Evolutionary conservation across 2,797 vertebrate species (phyloP).

Genomic region (Chaetophractus vellerosus): DNA sequence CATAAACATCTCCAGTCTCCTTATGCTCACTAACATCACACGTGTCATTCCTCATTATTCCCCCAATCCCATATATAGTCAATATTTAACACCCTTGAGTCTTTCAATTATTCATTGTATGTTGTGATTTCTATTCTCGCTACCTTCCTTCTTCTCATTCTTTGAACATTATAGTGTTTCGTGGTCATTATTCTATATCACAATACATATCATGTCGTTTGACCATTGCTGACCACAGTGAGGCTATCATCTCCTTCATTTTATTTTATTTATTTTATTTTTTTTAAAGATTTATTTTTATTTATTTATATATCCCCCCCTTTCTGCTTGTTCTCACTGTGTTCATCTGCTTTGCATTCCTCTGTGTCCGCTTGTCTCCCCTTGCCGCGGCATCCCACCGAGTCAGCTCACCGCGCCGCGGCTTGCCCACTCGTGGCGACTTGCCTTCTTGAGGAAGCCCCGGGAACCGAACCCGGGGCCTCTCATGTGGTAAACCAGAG

Average conservation of each 20-base stretch:
- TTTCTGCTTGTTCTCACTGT: too few species aligned
- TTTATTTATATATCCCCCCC: too few species aligned
- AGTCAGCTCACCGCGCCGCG: too few species aligned
- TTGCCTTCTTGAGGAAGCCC: too few species aligned
- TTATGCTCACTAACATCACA: not conserved
- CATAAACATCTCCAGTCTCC: not conserved
- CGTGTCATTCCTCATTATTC: not conserved
- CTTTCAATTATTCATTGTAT: not conserved
- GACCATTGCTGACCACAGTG: constrained; percentile 25
- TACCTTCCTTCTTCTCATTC: not conserved
- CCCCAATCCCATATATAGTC: not conserved
- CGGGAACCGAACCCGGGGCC: too few species aligned
- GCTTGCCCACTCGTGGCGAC: too few species aligned
- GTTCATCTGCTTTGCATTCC: too few species aligned
- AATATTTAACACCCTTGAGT: not conserved
- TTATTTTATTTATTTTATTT: too few species aligned
- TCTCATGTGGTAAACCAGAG: too few species aligned
- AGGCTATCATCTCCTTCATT: constrained; percentile 38
- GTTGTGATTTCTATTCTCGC: constrained; percentile 23
- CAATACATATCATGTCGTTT: constrained; percentile 57
- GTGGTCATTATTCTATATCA: constrained; percentile 68
- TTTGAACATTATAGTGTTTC: constrained; percentile 48
- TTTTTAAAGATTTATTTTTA: too few species aligned
- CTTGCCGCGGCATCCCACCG: too few species aligned
- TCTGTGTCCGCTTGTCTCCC: too few species aligned